These are phyloP conservation scores for Pentalonia nigronervosa DNA, from an alignment of 1,140 invertebrate species.

Conservation along the genomic window DNA sequence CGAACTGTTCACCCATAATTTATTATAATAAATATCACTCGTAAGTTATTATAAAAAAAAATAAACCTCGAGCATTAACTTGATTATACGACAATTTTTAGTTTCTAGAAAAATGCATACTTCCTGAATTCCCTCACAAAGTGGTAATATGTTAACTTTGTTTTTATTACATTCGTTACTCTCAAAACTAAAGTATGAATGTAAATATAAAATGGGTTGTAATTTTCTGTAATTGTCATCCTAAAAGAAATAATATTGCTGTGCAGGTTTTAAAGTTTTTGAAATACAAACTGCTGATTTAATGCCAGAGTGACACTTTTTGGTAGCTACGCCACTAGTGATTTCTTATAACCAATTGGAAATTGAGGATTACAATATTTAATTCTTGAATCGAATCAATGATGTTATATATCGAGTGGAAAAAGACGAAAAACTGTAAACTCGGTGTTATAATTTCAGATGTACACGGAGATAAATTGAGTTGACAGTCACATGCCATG, in stretches of 20 bases:
- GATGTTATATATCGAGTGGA: not conserved
- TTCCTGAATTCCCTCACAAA: not conserved
- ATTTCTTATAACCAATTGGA: not conserved
- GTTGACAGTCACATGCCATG: not conserved
- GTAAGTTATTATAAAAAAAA: not conserved
- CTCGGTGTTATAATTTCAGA: not conserved
- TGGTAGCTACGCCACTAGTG: not conserved
- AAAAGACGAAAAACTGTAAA: not conserved
- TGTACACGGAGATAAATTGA: not conserved
- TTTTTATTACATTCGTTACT: not conserved
- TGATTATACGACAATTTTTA: not conserved
- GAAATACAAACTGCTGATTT: not conserved
- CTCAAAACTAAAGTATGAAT: not conserved
- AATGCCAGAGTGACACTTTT: not conserved
- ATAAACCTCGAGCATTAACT: not conserved
- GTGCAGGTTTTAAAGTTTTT: not conserved
- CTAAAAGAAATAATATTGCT: not conserved
- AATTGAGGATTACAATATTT: not conserved
- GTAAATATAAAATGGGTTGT: constrained; percentile 2
- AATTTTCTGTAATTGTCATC: not conserved
- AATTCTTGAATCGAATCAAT: not conserved
- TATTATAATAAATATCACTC: not conserved
- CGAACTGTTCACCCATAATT: not conserved
- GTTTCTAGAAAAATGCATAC: not conserved
- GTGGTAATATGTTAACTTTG: not conserved